Evolutionary conservation across 23 tunicate genomes (phyloP), one percentile per base, ranked within the genome.

Genomic region (Halocynthia aurantium): DNA sequence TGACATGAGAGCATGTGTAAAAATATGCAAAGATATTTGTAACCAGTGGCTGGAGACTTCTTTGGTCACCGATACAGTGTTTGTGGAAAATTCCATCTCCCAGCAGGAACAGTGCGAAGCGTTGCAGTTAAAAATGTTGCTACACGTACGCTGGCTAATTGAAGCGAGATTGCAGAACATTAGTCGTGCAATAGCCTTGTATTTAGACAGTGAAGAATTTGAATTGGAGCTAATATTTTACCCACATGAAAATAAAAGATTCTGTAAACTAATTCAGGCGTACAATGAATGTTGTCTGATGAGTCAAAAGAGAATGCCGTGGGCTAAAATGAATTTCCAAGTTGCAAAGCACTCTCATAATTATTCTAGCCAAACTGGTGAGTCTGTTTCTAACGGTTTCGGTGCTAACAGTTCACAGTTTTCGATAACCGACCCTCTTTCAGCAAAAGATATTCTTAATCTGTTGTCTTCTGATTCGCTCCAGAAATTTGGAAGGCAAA

Each of bases 191-290:
- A 52, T 68, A 44, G 53, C 55, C 6, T 67, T 81, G 6, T 65
- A 56, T 20, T 44, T 64, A 6, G 80, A 75, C 51, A 78, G 77
- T 5, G 81, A 64, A 7, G 84, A 86, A 8, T 18, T 49, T 61
- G 85, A 86, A 12, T 82, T 84, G 83, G 52, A 54, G 61, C 52
- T 21, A 57, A n/a, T 79, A 54, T 61, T 86, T 68, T 83, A 81
- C 10, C 22, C 82, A 70, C 78, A 73, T 21, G 78, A 61, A 7
- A 53, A 82, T n/a, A 92, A 92, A 69, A 90, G 87, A 12, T 71
- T 92, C 50, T 86, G 92, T 69, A 92, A 92, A 74, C 75, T 92
- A 0, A 82, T 92, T 62, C 92, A 85, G 65, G 84, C 61, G 0
- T 92, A 82, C 81, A 92, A 92, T 62, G 77, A 86, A 58, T 19